Percentiles rank a stretch among this genome's conserved stretches.
Conservation (phyloP, 2,797 vertebrate genomes). For the Lateolabrax maculatus region DNA sequence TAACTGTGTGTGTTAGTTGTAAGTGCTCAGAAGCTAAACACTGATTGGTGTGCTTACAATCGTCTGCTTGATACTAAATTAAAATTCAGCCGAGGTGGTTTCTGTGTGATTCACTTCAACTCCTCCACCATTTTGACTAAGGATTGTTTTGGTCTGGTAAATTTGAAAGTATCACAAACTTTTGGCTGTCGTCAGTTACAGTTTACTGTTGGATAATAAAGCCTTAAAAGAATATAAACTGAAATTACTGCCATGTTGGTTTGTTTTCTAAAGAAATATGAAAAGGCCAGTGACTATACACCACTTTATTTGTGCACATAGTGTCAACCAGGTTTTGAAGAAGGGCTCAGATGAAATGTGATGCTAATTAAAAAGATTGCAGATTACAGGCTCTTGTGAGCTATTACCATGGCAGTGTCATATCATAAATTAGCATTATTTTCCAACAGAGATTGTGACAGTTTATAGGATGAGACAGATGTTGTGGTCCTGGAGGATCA, state of each 20-base stretch:
- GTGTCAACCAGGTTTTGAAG: too few species aligned
- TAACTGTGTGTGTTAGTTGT: slow-evolving; percentile 22
- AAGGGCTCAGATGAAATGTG: not conserved
- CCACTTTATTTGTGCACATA: too few species aligned
- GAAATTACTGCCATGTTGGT: not conserved
- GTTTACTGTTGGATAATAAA: not conserved
- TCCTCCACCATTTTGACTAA: not conserved
- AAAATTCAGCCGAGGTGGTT: not conserved
- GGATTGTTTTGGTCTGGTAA: not conserved
- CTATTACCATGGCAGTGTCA: too few species aligned
- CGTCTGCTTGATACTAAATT: not conserved
- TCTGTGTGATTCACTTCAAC: not conserved
- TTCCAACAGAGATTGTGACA: too few species aligned
- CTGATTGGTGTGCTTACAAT: not conserved
- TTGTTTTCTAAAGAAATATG: not conserved
- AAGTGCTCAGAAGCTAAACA: not conserved
- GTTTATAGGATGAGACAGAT: too few species aligned
- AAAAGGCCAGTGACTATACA: not conserved
- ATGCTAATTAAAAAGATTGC: not conserved
- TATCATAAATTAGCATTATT: too few species aligned
- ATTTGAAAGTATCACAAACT: too few species aligned
- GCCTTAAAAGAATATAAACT: not conserved
- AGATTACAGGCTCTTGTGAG: not conserved
- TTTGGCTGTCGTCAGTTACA: not conserved
- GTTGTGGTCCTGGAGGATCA: too few species aligned